phyloP scores from a whole-genome alignment of 2,113 vertebrate species.

The Melanerpes aurifrons region DNA sequence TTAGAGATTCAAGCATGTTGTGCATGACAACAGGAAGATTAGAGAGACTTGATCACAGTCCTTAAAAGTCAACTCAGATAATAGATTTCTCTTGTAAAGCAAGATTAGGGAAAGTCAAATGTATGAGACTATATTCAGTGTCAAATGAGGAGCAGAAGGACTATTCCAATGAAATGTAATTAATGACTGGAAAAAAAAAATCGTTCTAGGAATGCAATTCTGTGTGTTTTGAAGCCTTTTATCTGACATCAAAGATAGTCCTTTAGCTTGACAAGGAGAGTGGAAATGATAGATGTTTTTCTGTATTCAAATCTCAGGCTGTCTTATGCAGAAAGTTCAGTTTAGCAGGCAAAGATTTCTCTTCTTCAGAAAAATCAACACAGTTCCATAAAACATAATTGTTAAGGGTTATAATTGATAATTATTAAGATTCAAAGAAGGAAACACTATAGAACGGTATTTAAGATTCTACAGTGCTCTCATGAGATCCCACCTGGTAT shows the following conservation, averaged over 20 bases:
- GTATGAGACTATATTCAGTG: background rate
- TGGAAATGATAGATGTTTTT: background rate
- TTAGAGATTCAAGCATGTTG: background rate
- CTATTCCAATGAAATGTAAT: background rate
- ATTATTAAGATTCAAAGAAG: background rate
- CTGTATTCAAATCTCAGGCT: background rate
- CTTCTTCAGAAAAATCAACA: background rate
- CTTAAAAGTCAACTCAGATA: background rate
- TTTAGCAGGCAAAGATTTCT: background rate
- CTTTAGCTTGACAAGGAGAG: background rate
- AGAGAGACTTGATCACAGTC: background rate
- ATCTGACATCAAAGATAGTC: background rate
- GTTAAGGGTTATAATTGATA: background rate
- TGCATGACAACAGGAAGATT: background rate
- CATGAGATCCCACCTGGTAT: too few species aligned
- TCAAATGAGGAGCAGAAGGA: background rate
- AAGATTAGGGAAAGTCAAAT: background rate
- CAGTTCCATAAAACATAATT: background rate
- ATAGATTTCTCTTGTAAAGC: background rate
- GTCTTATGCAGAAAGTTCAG: background rate
- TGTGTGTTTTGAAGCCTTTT: background rate
- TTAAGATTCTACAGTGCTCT: background rate
- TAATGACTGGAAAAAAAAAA: background rate
- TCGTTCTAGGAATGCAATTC: background rate
- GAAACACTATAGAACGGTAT: background rate